Percentiles rank a stretch among this genome's conserved stretches.
phyloP scores from a whole-genome alignment of 1,140 invertebrate species.

The Globodera ellingtonae region DNA sequence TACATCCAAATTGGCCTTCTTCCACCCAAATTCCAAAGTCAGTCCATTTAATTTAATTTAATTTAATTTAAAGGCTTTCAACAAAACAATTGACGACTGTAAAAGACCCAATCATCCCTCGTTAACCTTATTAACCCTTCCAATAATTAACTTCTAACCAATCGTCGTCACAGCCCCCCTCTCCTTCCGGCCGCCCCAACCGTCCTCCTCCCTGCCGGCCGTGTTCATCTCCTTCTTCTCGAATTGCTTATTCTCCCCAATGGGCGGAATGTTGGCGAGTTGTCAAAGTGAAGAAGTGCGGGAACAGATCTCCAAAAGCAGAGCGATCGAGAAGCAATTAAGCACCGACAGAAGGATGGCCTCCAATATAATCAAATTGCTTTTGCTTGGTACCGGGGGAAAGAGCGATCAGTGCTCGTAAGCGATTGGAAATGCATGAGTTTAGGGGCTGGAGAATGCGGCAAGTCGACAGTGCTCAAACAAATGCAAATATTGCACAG shows the following conservation, averaged over 20 bases:
- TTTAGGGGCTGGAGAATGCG: slow-evolving; percentile 58
- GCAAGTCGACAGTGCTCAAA: slow-evolving; percentile 56
- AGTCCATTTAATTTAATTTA: not conserved
- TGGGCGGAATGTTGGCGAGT: slow-evolving; percentile 33
- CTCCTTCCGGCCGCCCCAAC: not conserved
- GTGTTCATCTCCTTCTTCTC: not conserved
- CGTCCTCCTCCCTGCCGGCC: not conserved
- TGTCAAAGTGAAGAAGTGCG: slow-evolving; percentile 57
- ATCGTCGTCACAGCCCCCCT: not conserved
- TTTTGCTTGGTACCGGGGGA: slow-evolving; percentile 41
- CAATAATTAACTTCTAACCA: not conserved
- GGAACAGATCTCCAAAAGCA: slow-evolving; percentile 52
- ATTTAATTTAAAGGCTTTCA: not conserved
- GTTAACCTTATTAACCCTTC: not conserved
- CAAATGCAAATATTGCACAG: slow-evolving; percentile 80
- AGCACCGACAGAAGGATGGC: slow-evolving; percentile 47
- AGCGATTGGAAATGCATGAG: not conserved
- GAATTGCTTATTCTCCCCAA: slow-evolving; percentile 4
- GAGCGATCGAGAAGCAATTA: slow-evolving; percentile 54
- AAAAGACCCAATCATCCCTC: not conserved
- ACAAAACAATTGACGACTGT: not conserved
- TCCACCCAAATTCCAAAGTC: not conserved
- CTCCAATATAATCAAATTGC: slow-evolving; percentile 52
- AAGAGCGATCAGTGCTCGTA: not conserved
- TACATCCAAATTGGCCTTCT: not conserved